These are phyloP conservation scores for Melanotaenia boesemani DNA, from an alignment of 2,797 vertebrate genomes.

Conservation along the genomic window DNA sequence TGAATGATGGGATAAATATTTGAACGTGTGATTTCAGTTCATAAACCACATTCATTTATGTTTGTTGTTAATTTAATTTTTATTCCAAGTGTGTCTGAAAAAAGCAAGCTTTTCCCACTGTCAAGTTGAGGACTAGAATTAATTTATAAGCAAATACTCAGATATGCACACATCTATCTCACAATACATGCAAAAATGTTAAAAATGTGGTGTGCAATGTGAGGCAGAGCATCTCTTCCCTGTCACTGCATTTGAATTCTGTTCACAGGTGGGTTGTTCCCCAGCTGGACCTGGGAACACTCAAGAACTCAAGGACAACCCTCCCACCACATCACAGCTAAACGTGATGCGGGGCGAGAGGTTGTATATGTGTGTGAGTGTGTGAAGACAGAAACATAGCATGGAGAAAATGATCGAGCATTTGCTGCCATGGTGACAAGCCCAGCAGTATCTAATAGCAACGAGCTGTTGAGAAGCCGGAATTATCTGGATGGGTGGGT, in stretches of 20 bases:
- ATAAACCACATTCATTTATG: constrained; percentile 15
- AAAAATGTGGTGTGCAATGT: constrained; percentile 8
- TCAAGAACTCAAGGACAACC: constrained; percentile 64
- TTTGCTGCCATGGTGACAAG: constrained; percentile 85
- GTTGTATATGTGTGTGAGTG: constrained; percentile 25
- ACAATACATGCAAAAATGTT: constrained; percentile 19
- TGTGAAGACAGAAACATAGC: constrained; percentile 46
- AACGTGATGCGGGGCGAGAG: constrained; percentile 24
- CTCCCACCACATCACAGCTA: constrained; percentile 57
- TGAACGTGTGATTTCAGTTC: constrained; percentile 1
- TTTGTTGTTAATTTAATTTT: constrained; percentile 12
- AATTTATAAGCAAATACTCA: constrained; percentile 17
- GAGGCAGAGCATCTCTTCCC: not conserved
- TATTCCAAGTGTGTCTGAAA: constrained; percentile 12
- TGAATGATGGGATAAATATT: constrained; percentile 1
- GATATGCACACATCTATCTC: not conserved
- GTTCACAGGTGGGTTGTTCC: constrained; percentile 67
- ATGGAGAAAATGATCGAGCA: constrained; percentile 79
- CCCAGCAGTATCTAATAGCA: constrained; percentile 84
- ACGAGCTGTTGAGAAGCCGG: constrained; percentile 77
- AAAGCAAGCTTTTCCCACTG: not conserved
- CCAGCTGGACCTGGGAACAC: constrained; percentile 60
- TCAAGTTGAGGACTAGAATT: constrained; percentile 17
- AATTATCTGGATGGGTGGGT: constrained; percentile 52
- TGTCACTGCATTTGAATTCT: constrained; percentile 59